These are phyloP conservation scores for Drosophila melanocephala DNA, from an alignment of 2,888 invertebrate species.

Conservation along the genomic window DNA sequence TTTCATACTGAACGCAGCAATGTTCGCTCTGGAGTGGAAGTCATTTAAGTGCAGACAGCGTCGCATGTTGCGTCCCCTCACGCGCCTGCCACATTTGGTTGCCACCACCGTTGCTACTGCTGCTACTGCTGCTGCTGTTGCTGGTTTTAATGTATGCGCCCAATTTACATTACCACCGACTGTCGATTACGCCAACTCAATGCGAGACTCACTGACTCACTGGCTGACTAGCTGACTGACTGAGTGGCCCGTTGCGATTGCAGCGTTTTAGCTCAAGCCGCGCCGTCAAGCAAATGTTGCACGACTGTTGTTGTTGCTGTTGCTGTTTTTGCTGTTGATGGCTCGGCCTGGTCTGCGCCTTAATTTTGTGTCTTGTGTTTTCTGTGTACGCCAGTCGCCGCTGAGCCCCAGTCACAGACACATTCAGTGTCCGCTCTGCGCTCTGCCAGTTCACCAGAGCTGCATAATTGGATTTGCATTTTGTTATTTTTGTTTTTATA, in stretches of 20 bases:
- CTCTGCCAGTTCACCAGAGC: conserved; percentile 21
- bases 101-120: conserved; percentile 16
- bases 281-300: conserved; percentile 72
- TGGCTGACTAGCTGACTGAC: conserved; percentile 39
- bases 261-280: conserved; percentile 57
- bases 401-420: conserved; percentile 58
- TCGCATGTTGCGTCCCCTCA: conserved; percentile 13
- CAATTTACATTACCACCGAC: conserved; percentile 79
- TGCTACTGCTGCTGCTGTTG: not conserved
- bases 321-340: conserved; percentile 33
- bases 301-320: conserved; percentile 47
- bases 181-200: conserved; percentile 59
- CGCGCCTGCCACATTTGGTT: conserved; percentile 49
- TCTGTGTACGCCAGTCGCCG: conserved; percentile 63
- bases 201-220: conserved; percentile 43
- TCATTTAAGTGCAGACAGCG: conserved; percentile 78
- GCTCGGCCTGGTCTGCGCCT: conserved; percentile 46
- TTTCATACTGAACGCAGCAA: conserved; percentile 64
- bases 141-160: conserved; percentile 59
- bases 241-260: conserved; percentile 66
- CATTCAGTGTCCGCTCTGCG: conserved; percentile 21
- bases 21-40: conserved; percentile 62
- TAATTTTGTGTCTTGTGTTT: conserved; percentile 54
- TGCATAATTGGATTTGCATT: conserved; percentile 77
- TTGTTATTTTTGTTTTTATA: conserved; percentile 50